Evolutionary conservation across 1,140 invertebrate species (phyloP).

Genomic region (Diorhabda sublineata): DNA sequence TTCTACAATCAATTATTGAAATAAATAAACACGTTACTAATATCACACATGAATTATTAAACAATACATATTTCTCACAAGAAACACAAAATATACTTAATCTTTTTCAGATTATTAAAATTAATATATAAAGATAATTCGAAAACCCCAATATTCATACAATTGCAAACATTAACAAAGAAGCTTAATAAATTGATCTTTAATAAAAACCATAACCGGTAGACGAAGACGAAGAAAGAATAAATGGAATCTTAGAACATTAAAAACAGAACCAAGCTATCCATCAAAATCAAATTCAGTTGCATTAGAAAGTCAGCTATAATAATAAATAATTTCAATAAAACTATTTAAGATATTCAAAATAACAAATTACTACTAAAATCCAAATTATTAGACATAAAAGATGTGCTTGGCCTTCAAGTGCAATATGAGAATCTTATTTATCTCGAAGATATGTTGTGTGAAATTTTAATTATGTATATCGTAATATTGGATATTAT

Average conservation of each 20-base stretch:
- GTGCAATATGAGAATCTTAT: not conserved
- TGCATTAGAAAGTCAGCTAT: not conserved
- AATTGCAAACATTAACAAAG: no score
- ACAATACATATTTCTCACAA: no score
- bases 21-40: no score
- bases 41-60: no score
- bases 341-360: not conserved
- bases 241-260: not conserved
- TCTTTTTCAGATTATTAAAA: no score
- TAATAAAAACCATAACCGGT: no score
- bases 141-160: no score
- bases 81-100: no score
- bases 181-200: no score
- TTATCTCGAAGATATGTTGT: conserved; percentile 16
- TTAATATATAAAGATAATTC: no score
- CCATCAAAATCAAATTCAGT: not conserved
- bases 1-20: not conserved
- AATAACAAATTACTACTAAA: not conserved
- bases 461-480: conserved; percentile 12
- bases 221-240: no score
- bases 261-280: not conserved
- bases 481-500: not conserved
- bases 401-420: conserved; percentile 11
- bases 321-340: not conserved
- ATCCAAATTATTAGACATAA: not conserved